These are phyloP conservation scores for Leistus spinibarbis DNA, from an alignment of 2,888 invertebrate genomes.

Conservation along the genomic window DNA sequence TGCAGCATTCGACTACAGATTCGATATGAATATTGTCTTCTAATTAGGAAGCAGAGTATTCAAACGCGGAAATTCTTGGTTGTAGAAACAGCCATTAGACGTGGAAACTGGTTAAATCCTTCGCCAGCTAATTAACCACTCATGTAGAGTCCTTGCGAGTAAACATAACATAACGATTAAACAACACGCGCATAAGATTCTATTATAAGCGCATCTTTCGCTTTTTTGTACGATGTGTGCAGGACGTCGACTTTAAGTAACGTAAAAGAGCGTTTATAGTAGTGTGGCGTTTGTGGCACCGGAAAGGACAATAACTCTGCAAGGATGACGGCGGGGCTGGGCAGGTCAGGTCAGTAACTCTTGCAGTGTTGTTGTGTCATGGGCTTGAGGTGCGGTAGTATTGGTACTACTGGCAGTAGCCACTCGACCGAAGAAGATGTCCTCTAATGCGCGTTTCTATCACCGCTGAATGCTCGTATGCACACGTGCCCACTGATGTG, in stretches of 20 bases:
- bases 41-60: too few relatives aligned
- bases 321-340: slow-evolving; percentile 2
- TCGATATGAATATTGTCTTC: too few relatives aligned
- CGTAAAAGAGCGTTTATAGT: background rate
- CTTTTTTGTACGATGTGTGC: background rate
- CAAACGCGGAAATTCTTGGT: background rate
- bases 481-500: background rate
- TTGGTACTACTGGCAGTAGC: background rate
- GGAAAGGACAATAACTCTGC: background rate
- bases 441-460: background rate
- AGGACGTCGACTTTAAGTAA: background rate
- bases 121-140: background rate
- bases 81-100: too few relatives aligned
- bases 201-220: background rate
- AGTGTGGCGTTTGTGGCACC: background rate
- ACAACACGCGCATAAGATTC: background rate
- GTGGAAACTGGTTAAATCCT: background rate
- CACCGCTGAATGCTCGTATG: background rate
- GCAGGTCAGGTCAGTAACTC: slow-evolving; percentile 1
- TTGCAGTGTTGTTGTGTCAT: background rate
- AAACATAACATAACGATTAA: background rate
- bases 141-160: background rate
- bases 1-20: too few relatives aligned
- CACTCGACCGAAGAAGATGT: slow-evolving; percentile 2
- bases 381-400: background rate